Percentiles rank a stretch among this genome's conserved stretches.
These are phyloP conservation scores for Crossoptilon crossoptilon DNA, from an alignment of 2,797 vertebrate species.

Conservation along the genomic window DNA sequence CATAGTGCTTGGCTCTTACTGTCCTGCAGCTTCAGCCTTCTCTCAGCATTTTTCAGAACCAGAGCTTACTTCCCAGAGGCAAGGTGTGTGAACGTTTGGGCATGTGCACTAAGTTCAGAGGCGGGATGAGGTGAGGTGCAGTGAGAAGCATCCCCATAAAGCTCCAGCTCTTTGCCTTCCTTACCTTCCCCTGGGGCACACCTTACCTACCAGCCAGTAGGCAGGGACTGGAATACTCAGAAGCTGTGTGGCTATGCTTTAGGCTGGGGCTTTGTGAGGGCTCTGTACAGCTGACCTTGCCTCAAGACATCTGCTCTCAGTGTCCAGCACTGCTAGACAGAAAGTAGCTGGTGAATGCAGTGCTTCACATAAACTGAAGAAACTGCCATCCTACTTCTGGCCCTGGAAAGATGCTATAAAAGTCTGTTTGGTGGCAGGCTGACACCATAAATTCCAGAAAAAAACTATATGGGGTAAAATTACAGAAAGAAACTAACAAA, in stretches of 20 bases:
- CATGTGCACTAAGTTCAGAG: neutral
- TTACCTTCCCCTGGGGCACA: neutral
- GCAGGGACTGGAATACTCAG: neutral
- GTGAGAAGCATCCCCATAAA: neutral
- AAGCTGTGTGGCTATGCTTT: accelerated
- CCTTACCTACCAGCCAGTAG: neutral
- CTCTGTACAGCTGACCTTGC: accelerated
- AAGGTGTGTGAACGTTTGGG: accelerated
- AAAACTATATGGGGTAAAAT: neutral
- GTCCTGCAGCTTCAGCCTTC: neutral
- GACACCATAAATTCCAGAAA: neutral
- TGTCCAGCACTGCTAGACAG: neutral
- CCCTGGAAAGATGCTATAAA: neutral
- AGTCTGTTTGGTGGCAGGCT: neutral
- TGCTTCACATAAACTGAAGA: accelerated
- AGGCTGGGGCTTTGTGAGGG: accelerated
- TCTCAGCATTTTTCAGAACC: neutral
- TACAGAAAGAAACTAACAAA: neutral
- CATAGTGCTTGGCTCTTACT: neutral
- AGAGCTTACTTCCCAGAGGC: neutral
- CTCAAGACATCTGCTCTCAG: neutral
- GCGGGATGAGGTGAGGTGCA: neutral
- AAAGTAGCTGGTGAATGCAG: neutral
- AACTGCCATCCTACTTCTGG: neutral
- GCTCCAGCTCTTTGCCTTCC: neutral